These are phyloP conservation scores for Nansenia antarctica DNA, from an alignment of 2,113 vertebrate genomes.

Conservation along the genomic window DNA sequence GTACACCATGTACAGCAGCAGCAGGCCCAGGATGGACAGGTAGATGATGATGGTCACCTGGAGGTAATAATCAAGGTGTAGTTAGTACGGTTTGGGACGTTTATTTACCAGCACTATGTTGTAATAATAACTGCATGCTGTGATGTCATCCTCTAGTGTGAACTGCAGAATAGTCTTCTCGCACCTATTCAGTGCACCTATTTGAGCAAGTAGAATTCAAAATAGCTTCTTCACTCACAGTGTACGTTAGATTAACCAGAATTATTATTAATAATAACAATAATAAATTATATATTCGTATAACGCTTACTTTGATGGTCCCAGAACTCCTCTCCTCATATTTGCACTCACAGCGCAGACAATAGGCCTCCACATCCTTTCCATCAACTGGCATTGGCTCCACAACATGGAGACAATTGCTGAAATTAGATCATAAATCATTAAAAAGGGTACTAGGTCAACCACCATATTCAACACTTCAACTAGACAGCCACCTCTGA, in stretches of 20 bases:
- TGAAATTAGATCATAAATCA: conserved; percentile 19
- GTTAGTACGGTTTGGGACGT: no score
- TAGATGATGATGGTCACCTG: conserved; percentile 97
- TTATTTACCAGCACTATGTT: no score
- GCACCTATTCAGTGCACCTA: no score
- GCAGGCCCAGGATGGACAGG: conserved; percentile 92
- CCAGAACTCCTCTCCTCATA: conserved; percentile 97
- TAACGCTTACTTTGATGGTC: conserved; percentile 94
- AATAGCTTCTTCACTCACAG: no score
- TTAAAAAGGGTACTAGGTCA: neutral
- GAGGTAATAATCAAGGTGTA: conserved; percentile 18
- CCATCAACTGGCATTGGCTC: conserved; percentile 94
- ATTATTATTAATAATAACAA: no score
- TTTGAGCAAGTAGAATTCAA: no score
- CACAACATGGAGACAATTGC: conserved; percentile 95
- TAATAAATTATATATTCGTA: no score
- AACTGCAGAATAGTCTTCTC: no score
- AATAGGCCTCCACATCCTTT: conserved; percentile 95
- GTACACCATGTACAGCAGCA: conserved; percentile 97
- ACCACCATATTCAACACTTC: neutral
- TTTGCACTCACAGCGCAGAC: conserved; percentile 97
- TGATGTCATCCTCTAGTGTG: no score
- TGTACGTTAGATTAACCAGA: no score
- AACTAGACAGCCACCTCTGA: neutral
- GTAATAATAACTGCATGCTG: no score